Conservation (phyloP, 2,888 invertebrate species). For the Dastarcus helophoroides region DNA sequence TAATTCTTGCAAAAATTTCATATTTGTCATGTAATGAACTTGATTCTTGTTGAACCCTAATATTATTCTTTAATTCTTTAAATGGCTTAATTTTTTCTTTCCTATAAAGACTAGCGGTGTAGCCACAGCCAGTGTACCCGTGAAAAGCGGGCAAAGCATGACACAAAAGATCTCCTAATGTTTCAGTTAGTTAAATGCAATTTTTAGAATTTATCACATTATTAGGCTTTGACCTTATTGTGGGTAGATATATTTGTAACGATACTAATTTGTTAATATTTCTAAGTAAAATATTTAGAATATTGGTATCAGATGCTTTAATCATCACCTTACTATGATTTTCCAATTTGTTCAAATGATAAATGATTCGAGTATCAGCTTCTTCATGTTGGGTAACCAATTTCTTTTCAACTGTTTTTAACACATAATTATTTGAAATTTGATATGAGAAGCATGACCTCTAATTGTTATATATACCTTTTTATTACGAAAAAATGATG, state of each 20-base stretch:
- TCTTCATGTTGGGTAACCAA: slow-evolving; percentile 13
- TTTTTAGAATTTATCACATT: slow-evolving; percentile 9
- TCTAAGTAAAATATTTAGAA: slow-evolving; percentile 12
- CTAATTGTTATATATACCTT: slow-evolving; percentile 9
- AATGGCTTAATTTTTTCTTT: slow-evolving; percentile 5
- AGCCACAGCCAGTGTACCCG: slow-evolving; percentile 16
- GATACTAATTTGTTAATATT: slow-evolving; percentile 13
- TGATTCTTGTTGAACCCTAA: slow-evolving; percentile 11
- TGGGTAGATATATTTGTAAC: slow-evolving; percentile 9
- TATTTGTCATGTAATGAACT: slow-evolving; percentile 15
- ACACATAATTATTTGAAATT: background rate
- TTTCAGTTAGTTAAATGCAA: slow-evolving; percentile 12
- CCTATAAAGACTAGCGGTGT: slow-evolving; percentile 10
- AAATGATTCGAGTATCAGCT: slow-evolving; percentile 13
- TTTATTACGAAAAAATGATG: slow-evolving; percentile 14
- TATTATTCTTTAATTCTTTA: slow-evolving; percentile 10
- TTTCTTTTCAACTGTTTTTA: slow-evolving; percentile 8
- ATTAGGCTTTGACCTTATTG: slow-evolving; percentile 1
- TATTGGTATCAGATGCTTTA: slow-evolving; percentile 13
- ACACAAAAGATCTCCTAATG: slow-evolving; percentile 11
- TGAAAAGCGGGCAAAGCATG: slow-evolving; percentile 13
- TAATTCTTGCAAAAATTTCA: slow-evolving; percentile 18
- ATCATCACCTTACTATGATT: slow-evolving; percentile 11
- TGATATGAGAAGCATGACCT: slow-evolving; percentile 7
- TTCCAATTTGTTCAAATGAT: slow-evolving; percentile 11